Percentiles rank a stretch among this genome's conserved stretches.
phyloP scores from a whole-genome alignment of 2,113 vertebrate species.

The Microtus oregoni region DNA sequence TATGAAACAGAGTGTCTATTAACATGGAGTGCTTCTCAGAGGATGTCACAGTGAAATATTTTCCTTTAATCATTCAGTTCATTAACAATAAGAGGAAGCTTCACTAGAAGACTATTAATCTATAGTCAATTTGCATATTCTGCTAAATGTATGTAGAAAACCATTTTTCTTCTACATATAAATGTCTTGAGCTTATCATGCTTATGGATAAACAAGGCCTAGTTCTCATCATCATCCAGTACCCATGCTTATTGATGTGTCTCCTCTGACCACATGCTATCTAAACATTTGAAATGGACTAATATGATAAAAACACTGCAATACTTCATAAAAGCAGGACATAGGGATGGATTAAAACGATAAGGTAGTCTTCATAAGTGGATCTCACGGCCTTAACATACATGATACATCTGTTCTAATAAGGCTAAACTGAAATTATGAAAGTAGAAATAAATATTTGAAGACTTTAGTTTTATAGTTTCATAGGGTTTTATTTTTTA shows the following conservation, averaged over 20 bases:
- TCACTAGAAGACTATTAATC: background rate
- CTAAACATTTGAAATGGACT: background rate
- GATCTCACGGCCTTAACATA: background rate
- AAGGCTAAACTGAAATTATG: background rate
- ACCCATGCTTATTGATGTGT: background rate
- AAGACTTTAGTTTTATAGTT: background rate
- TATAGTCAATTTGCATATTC: background rate
- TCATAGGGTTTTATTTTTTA: background rate
- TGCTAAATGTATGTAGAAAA: background rate
- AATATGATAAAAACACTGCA: background rate
- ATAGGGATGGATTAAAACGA: background rate
- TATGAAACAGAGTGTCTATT: background rate
- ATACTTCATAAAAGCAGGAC: background rate
- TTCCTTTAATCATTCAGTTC: conserved; percentile 27
- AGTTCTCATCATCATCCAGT: background rate
- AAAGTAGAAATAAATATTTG: background rate
- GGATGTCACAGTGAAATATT: conserved; percentile 21
- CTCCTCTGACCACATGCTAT: background rate
- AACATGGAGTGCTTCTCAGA: background rate
- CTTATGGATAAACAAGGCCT: background rate
- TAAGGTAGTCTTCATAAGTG: background rate
- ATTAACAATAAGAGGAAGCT: background rate
- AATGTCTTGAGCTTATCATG: background rate
- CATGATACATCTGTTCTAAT: background rate
- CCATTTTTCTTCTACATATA: conserved; percentile 8